Percentiles rank a stretch among this genome's conserved stretches.
Conservation (phyloP, 2,888 invertebrate species). For the Trissoscelio sp. region DNA sequence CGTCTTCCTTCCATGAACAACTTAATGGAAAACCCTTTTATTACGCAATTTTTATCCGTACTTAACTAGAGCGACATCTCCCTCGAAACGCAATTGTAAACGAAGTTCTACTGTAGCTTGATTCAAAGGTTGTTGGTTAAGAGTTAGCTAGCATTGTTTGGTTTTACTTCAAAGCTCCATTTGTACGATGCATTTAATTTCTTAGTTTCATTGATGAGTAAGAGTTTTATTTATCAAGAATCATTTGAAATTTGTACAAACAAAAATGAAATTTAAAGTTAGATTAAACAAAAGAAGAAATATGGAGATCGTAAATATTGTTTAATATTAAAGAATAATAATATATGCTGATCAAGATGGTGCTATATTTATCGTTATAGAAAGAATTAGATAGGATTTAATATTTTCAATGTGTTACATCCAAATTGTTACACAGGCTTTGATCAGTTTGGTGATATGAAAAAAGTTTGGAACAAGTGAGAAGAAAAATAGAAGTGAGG, state of each 20-base stretch:
- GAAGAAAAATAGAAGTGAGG: slow-evolving; percentile 21
- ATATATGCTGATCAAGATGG: too few relatives aligned
- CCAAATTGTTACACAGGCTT: slow-evolving; percentile 36
- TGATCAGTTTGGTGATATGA: slow-evolving; percentile 56
- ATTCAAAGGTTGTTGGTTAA: slow-evolving; percentile 4
- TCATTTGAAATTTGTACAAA: too few relatives aligned
- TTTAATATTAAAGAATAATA: too few relatives aligned
- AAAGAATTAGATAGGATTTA: slow-evolving; percentile 21
- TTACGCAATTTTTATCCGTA: slow-evolving; percentile 66
- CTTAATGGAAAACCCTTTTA: slow-evolving; percentile 76
- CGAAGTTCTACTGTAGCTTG: background rate
- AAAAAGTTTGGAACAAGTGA: slow-evolving; percentile 55
- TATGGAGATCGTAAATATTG: too few relatives aligned
- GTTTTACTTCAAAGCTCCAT: background rate
- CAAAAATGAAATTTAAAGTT: too few relatives aligned
- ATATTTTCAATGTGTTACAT: slow-evolving; percentile 52
- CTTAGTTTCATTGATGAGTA: too few relatives aligned
- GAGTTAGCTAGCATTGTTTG: background rate
- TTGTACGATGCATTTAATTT: too few relatives aligned
- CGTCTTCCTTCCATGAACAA: slow-evolving; percentile 64
- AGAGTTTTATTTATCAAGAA: too few relatives aligned
- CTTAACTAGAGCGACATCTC: slow-evolving; percentile 48
- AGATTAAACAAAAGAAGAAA: too few relatives aligned
- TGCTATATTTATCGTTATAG: too few relatives aligned
- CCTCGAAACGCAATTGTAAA: slow-evolving; percentile 28